phyloP scores from a whole-genome alignment of 2,113 vertebrate species.

The Geococcyx californianus region DNA sequence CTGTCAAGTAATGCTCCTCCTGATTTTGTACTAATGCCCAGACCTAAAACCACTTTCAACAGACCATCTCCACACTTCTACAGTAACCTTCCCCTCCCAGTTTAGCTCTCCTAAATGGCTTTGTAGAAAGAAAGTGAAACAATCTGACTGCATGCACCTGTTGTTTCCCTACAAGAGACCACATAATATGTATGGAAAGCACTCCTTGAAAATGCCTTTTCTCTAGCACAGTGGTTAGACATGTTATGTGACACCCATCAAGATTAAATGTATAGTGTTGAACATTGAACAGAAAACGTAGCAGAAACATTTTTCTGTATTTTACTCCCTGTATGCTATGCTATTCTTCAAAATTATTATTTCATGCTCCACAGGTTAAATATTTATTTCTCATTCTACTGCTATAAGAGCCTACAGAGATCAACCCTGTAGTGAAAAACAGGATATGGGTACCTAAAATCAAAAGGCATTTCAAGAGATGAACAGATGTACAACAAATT shows the following conservation, averaged over 20 bases:
- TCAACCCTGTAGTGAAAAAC: constrained; percentile 30
- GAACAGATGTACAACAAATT: constrained; percentile 7
- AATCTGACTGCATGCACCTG: not conserved
- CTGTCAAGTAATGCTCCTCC: not conserved
- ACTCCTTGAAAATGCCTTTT: constrained; percentile 19
- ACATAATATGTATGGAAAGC: not conserved
- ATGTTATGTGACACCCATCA: not conserved
- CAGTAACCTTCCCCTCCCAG: not conserved
- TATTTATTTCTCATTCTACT: constrained; percentile 37
- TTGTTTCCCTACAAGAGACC: not conserved
- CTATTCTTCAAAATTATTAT: not conserved
- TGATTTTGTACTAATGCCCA: not conserved
- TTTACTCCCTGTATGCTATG: not conserved
- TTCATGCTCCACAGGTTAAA: constrained; percentile 24
- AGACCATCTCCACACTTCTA: not conserved
- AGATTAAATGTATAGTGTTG: not conserved
- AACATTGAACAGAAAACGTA: not conserved
- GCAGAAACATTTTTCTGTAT: not conserved
- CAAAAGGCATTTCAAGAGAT: not conserved
- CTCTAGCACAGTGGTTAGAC: not conserved
- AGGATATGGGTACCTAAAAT: constrained; percentile 10
- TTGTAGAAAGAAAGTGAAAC: not conserved
- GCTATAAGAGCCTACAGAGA: constrained; percentile 8
- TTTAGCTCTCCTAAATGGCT: not conserved
- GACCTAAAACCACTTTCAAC: not conserved